phyloP scores from a whole-genome alignment of 2,888 invertebrate species.

The Agriopis leucophaearia region DNA sequence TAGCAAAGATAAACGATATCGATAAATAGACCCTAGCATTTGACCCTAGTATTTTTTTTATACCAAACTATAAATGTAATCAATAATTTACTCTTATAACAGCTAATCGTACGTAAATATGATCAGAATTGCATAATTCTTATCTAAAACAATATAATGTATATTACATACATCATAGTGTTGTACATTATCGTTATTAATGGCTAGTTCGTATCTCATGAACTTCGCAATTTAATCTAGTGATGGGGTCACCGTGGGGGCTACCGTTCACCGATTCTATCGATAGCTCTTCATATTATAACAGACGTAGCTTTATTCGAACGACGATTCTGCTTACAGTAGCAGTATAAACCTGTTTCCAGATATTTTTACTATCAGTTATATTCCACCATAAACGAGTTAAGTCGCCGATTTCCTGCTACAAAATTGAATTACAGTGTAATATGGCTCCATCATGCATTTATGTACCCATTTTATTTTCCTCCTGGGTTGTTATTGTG shows the following conservation, averaged over 20 bases:
- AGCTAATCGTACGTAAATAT: not conserved
- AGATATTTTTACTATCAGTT: not conserved
- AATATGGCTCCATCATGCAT: slow-evolving; percentile 3
- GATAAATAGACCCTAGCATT: not conserved
- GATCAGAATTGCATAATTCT: not conserved
- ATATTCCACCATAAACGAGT: not conserved
- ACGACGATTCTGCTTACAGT: not conserved
- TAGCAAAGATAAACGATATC: not conserved
- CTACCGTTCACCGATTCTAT: slow-evolving; percentile 5
- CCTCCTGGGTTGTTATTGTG: slow-evolving; percentile 2
- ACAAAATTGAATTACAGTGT: slow-evolving; percentile 4
- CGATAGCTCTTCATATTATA: not conserved
- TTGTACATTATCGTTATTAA: slow-evolving; percentile 6
- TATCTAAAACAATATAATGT: not conserved
- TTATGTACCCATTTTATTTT: slow-evolving; percentile 1
- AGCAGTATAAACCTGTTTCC: not conserved
- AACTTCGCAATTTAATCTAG: slow-evolving; percentile 12
- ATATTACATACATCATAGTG: not conserved
- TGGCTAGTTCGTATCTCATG: slow-evolving; percentile 11
- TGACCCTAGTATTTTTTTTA: not conserved
- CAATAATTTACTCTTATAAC: not conserved
- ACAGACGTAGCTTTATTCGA: too few species aligned
- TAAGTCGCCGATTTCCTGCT: slow-evolving; percentile 3
- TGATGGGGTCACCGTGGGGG: slow-evolving; percentile 12
- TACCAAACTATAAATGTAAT: not conserved